Conservation (phyloP, 2,113 vertebrate genomes). For the Podarcis cretensis region DNA sequence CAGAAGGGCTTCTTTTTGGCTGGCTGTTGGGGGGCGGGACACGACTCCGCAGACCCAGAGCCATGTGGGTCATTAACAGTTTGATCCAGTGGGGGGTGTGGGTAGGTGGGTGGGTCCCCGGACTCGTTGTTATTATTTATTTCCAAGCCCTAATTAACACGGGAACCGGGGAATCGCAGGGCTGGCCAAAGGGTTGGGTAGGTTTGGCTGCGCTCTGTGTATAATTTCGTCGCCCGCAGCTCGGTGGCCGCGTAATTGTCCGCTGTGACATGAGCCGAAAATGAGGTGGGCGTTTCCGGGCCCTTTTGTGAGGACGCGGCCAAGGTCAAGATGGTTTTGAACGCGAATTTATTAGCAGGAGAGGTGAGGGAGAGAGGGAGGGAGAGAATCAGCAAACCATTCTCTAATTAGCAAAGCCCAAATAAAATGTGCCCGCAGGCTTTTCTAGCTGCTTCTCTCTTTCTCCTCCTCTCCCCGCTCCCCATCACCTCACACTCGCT, state of each 20-base stretch:
- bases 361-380: not conserved
- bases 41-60: not conserved
- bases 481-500: not conserved
- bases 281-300: slow-evolving; percentile 66
- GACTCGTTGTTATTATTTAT: not conserved
- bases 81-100: not conserved
- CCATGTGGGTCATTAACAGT: not conserved
- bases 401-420: slow-evolving; percentile 83
- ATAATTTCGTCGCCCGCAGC: not conserved
- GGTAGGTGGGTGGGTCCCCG: not conserved
- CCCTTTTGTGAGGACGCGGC: slow-evolving; percentile 76
- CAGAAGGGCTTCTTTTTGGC: not conserved
- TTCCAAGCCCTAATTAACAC: not conserved
- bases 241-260: slow-evolving; percentile 24
- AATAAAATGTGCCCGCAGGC: slow-evolving; percentile 83
- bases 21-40: too few species aligned
- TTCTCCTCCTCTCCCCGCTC: not conserved
- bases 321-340: slow-evolving; percentile 83
- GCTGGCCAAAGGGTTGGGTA: too few species aligned
- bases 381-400: slow-evolving; percentile 78
- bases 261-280: slow-evolving; percentile 51
- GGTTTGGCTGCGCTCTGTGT: not conserved
- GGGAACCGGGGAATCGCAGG: not conserved
- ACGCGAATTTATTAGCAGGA: slow-evolving; percentile 79
- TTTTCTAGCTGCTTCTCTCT: slow-evolving; percentile 58